Percentiles rank a stretch among this genome's conserved stretches.
Evolutionary conservation across 2,113 vertebrate species (phyloP).

Genomic region (Chauna torquata): DNA sequence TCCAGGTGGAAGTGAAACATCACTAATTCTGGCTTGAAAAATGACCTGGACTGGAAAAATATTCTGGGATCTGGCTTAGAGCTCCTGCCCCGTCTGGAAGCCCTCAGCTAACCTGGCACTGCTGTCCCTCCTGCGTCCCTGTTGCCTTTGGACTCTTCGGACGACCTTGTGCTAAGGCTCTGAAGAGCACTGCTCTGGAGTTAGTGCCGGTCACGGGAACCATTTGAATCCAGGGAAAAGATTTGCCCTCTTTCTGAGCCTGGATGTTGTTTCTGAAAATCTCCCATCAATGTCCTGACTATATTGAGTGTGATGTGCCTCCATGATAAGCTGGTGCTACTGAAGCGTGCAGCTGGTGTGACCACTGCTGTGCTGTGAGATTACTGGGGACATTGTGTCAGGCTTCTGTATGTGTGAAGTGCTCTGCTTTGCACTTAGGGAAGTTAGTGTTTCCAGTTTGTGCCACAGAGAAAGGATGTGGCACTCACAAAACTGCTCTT

Average conservation of each 20-base stretch:
- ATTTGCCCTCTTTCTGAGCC: neutral
- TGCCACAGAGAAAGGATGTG: neutral
- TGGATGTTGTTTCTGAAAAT: neutral
- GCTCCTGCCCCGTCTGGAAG: neutral
- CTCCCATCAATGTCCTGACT: neutral
- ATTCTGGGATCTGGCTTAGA: neutral
- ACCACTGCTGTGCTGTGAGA: neutral
- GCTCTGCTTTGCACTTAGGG: neutral
- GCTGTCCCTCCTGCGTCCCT: neutral
- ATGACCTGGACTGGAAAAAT: neutral
- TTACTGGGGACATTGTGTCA: neutral
- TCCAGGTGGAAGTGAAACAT: neutral
- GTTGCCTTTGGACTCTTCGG: neutral
- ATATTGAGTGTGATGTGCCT: neutral
- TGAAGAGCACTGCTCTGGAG: neutral
- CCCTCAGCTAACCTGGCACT: neutral
- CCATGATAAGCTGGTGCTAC: neutral
- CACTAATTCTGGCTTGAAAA: neutral
- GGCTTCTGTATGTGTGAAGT: neutral
- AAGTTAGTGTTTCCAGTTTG: neutral
- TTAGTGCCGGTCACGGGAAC: neutral
- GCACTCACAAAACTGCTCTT: neutral
- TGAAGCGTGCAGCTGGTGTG: neutral
- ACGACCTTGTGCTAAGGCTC: neutral
- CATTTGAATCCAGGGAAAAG: neutral